Evolutionary conservation across 2,797 vertebrate species (phyloP).

Genomic region (Centroberyx gerrardi): DNA sequence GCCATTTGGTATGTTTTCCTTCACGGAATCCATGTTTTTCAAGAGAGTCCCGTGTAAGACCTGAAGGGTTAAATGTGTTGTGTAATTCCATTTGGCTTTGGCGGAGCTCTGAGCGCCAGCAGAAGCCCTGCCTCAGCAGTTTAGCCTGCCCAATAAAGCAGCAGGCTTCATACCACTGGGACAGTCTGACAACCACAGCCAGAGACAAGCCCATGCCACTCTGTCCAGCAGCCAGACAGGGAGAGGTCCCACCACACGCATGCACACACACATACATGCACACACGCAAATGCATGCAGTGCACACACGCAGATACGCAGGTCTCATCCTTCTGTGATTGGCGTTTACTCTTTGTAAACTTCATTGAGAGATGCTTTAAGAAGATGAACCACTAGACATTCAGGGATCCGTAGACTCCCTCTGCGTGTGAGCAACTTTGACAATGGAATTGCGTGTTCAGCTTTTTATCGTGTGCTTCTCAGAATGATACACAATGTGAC

Average conservation of each 20-base stretch:
- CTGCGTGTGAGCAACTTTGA: background rate
- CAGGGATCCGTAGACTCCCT: background rate
- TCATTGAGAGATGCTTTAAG: conserved; percentile 5
- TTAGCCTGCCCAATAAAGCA: conserved; percentile 85
- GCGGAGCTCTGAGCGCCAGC: conserved; percentile 74
- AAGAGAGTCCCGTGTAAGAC: conserved; percentile 36
- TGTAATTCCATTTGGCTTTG: conserved; percentile 84
- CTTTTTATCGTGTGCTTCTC: conserved; percentile 32
- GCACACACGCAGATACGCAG: conserved; percentile 7
- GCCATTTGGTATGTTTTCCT: conserved; percentile 17
- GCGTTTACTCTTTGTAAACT: conserved; percentile 32
- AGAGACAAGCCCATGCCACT: conserved; percentile 81
- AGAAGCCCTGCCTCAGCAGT: conserved; percentile 88
- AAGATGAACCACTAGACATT: conserved; percentile 11
- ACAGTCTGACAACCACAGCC: conserved; percentile 81
- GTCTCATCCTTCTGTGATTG: conserved; percentile 18
- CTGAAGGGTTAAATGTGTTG: conserved; percentile 80
- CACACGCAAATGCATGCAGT: conserved; percentile 3
- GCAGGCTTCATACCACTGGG: conserved; percentile 85
- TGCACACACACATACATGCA: conserved; percentile 18
- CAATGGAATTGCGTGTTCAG: conserved; percentile 55
- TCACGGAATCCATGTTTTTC: conserved; percentile 30
- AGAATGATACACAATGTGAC: conserved; percentile 53
- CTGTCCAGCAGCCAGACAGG: conserved; percentile 75
- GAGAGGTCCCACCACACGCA: conserved; percentile 64